Base-by-base conservation (phyloP, 2,888 invertebrate species). In the Catocala nupta region DNA sequence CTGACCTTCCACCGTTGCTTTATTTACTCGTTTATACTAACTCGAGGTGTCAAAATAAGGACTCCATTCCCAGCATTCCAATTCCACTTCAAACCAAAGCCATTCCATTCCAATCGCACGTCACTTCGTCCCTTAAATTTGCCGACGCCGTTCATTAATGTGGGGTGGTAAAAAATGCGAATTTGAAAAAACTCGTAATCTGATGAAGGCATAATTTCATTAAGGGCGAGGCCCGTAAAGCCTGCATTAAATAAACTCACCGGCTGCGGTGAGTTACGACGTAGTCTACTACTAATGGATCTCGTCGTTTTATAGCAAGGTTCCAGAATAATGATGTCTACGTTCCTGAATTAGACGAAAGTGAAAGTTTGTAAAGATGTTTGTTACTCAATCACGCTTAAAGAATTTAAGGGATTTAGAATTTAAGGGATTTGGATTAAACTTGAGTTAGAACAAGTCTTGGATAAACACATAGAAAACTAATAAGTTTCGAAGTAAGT, bases 141-240 rank as follows among this genome's bases (percentile, higher is more conserved):
- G 68, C 73, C 68, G 78, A 73, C 69, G 65, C 44, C 63, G 59
- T 73, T 68, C 69, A 75, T 72, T 78, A 71, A 58, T 12, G 39
- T 45, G 33, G 25, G 43, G 51, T 45, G 59, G 61, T 59, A 56
- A 58, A 61, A 42, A 53, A 53, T 10, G n/a, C 33, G 52, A 54
- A 65, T 71, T 71, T 63, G 47, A 57, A 59, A 56, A 44, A 55
- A 58, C 45, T 68, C 65, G 76, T 78, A 77, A 74, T 70, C 70
- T 69, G 70, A 74, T 66, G 70, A 75, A 76, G 70, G 76, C 63
- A 74, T 77, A 77, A 78, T 77, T 77, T 77, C 68, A 77, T 79
- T 77, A 77, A 62, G 63, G 57, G 58, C 63, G 48, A 48, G 56
- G 50, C 62, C 65, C 68, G 71, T 75, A 66, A 70, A 73, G 48